Base-by-base conservation (phyloP, 2,888 invertebrate species). In the Caenorhabditis sp. region DNA sequence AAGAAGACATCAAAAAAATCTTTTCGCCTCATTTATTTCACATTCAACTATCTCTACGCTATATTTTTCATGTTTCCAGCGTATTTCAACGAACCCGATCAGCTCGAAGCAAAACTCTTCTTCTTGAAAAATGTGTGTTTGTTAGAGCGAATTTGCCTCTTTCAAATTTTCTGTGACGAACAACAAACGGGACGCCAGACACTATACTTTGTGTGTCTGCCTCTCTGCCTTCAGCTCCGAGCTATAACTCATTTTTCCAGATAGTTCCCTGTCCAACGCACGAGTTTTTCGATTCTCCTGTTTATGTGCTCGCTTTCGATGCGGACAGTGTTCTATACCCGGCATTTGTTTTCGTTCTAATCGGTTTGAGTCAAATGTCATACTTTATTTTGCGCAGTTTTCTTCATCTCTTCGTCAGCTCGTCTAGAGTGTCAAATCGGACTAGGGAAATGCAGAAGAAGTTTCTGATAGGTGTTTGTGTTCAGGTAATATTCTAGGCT, bases 11-110 rank as follows among this genome's bases (percentile, higher is more conserved):
- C 36, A 1, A 12, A 58, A 2, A 62, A 62, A 14, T 12, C n/a
- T 4, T 24, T 58, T 1, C 58, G 67, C n/a, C 58, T 62, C 6
- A 14, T 53, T 21, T 67, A 62, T 37, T 62, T 53, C 23, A 37
- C 23, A 1, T 6, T 67, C 6, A 58, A 62, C 43, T 67, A 51
- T 50, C 24, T 31, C 1, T 67, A 62, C 23, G 62, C 62, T 1
- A 37, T 36, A 43, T 17, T 57, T 12, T 67, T 67, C 53, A 58
- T 62, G 62, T 24, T 50, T 1, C 62, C 67, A 1, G 62, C 62
- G 1, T 67, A 67, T 57, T 67, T 67, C 24, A 51, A 36, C 17
- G 26, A 58, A 2, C 67, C 67, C 31, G 62, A 67, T 43, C 67
- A 67, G 17, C 55, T 58, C 10, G 58, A 57, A 6, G 27, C 62